Evolutionary conservation across 2,888 invertebrate genomes (phyloP).

Genomic region (Athrips mouffetella): DNA sequence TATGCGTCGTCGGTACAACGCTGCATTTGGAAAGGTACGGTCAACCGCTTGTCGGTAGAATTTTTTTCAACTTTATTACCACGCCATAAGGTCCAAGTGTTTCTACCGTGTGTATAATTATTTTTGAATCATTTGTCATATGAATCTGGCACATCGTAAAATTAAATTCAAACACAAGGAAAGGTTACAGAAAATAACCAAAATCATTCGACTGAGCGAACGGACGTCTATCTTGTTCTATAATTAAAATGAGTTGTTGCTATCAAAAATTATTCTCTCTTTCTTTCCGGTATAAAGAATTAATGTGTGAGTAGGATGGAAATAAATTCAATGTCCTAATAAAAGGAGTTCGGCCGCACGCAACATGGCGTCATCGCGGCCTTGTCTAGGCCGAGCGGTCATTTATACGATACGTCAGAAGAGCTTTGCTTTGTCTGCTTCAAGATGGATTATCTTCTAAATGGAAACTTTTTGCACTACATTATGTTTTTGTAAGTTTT

Average conservation of each 20-base stretch:
- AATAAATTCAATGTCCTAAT: constrained; percentile 58
- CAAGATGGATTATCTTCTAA: constrained; percentile 35
- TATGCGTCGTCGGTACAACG: constrained; percentile 29
- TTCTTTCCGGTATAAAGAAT: constrained; percentile 28
- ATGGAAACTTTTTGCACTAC: constrained; percentile 35
- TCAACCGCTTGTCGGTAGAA: not conserved
- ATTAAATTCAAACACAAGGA: not conserved
- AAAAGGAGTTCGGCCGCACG: constrained; percentile 63
- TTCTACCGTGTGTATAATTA: no score
- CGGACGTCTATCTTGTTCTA: constrained; percentile 41
- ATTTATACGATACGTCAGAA: constrained; percentile 70
- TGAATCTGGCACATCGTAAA: not conserved
- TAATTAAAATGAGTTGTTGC: constrained; percentile 40
- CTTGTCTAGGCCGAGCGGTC: constrained; percentile 78
- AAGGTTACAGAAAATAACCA: not conserved
- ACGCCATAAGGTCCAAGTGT: no score
- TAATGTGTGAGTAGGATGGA: constrained; percentile 45
- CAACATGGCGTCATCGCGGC: constrained; percentile 75
- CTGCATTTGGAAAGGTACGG: constrained; percentile 25
- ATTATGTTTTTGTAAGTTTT: no score
- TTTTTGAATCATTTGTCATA: constrained; percentile 5
- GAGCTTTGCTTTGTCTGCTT: constrained; percentile 52
- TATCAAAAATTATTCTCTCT: constrained; percentile 36
- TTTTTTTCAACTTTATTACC: no score
- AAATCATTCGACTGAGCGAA: constrained; percentile 23